These are phyloP conservation scores for Coturnix japonica DNA, from an alignment of 2,113 vertebrate species.

Conservation along the genomic window DNA sequence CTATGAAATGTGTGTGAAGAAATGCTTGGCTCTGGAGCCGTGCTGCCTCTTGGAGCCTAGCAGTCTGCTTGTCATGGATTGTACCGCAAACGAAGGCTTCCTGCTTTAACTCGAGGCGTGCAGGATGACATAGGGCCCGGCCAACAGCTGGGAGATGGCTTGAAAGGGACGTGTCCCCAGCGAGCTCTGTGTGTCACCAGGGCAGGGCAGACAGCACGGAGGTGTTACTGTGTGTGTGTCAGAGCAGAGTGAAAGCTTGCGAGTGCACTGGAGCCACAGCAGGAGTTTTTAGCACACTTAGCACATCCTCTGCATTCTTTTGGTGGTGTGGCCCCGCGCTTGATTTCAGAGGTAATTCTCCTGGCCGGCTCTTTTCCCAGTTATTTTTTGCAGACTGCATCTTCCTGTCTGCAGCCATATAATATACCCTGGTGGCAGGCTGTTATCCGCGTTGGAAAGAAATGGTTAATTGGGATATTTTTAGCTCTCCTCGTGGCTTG, in stretches of 20 bases:
- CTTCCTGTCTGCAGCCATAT: not conserved
- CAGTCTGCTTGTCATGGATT: not conserved
- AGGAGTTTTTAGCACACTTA: not conserved
- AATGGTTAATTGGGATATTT: slow-evolving; percentile 29
- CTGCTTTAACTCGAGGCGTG: not conserved
- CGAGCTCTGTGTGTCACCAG: not conserved
- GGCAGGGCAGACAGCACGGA: not conserved
- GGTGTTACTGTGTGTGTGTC: not conserved
- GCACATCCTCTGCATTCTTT: not conserved
- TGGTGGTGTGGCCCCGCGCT: rapidly evolving
- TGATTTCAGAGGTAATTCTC: not conserved
- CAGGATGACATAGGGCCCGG: not conserved
- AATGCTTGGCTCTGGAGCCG: not conserved
- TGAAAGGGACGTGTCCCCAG: not conserved
- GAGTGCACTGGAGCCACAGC: not conserved
- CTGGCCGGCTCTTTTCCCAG: not conserved
- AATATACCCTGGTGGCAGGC: not conserved
- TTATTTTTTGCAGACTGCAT: not conserved
- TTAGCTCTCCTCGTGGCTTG: not conserved
- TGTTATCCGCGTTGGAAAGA: not conserved
- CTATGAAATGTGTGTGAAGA: not conserved
- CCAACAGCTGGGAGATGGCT: not conserved
- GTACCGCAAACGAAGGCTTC: not conserved
- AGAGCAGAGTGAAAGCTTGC: not conserved
- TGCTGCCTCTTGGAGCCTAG: not conserved